Percentiles rank a stretch among this genome's conserved stretches.
phyloP scores from a whole-genome alignment of 2,797 vertebrate genomes.

The Pangasius sanitwongsei region DNA sequence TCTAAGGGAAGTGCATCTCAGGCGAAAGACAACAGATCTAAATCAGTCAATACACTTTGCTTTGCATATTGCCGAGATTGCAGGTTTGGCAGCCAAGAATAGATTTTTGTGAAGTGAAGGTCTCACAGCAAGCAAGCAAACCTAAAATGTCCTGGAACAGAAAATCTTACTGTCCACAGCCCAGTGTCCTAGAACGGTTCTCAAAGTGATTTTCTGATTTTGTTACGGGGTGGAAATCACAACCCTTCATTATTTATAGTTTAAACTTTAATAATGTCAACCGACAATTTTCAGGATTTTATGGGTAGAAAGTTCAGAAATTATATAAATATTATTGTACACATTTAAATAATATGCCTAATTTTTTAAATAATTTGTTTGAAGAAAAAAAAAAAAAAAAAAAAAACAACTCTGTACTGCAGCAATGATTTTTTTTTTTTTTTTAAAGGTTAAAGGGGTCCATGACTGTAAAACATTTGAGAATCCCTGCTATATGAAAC shows the following conservation, averaged over 20 bases:
- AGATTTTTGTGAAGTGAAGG: not conserved
- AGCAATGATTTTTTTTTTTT: not conserved
- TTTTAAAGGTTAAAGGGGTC: not conserved
- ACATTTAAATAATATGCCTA: not conserved
- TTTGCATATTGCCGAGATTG: not conserved
- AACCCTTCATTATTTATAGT: not conserved
- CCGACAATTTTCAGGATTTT: not conserved
- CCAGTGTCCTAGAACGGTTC: not conserved
- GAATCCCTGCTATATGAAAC: not conserved
- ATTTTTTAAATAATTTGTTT: not conserved
- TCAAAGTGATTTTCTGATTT: not conserved
- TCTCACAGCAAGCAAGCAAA: not conserved
- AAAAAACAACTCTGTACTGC: not conserved
- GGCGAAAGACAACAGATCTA: not conserved
- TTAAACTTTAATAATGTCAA: not conserved
- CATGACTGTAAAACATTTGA: not conserved
- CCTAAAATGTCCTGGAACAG: not conserved
- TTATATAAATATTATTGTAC: not conserved
- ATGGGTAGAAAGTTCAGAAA: not conserved
- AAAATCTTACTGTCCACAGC: not conserved
- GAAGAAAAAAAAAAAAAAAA: not conserved
- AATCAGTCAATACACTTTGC: constrained; percentile 9
- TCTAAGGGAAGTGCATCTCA: not conserved
- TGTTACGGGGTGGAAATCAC: not conserved
- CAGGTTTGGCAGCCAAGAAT: constrained; percentile 2